phyloP scores from a whole-genome alignment of 2,888 invertebrate genomes.

The Pheosia tremula region DNA sequence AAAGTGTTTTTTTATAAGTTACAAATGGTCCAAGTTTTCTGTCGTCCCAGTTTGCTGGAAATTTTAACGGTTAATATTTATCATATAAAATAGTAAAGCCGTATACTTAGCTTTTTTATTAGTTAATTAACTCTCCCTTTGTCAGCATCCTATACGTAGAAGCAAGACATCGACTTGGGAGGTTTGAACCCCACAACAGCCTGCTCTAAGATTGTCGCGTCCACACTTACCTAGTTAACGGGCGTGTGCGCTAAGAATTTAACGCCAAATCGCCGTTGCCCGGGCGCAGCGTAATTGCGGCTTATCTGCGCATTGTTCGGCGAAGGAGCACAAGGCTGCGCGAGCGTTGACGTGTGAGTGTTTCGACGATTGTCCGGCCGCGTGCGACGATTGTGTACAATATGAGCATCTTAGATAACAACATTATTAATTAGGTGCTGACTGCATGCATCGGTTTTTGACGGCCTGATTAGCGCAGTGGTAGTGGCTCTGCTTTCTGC shows the following conservation, averaged over 20 bases:
- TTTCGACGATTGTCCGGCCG: constrained; percentile 17
- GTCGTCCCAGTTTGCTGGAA: too few relatives aligned
- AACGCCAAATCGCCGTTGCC: constrained; percentile 72
- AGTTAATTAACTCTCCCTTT: too few relatives aligned
- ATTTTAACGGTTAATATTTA: too few relatives aligned
- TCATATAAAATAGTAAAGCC: too few relatives aligned
- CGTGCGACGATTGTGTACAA: constrained; percentile 8
- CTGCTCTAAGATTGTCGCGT: constrained; percentile 22
- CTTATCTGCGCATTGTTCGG: constrained; percentile 80
- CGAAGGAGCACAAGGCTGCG: constrained; percentile 77
- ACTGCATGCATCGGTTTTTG: neutral
- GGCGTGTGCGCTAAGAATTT: constrained; percentile 70
- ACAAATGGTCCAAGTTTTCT: too few relatives aligned
- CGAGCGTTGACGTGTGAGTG: constrained; percentile 56
- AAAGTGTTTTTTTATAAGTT: too few relatives aligned
- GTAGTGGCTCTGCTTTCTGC: too few relatives aligned
- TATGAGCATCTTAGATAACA: neutral
- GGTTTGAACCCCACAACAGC: too few relatives aligned
- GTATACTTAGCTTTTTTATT: too few relatives aligned
- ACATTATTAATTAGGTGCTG: neutral
- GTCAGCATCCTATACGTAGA: too few relatives aligned
- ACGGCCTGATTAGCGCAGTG: too few relatives aligned
- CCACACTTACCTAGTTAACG: constrained; percentile 15
- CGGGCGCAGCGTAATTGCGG: constrained; percentile 75
- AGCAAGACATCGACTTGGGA: too few relatives aligned